Evolutionary conservation across 2,888 invertebrate species (phyloP).

Genomic region (Mantis religiosa): DNA sequence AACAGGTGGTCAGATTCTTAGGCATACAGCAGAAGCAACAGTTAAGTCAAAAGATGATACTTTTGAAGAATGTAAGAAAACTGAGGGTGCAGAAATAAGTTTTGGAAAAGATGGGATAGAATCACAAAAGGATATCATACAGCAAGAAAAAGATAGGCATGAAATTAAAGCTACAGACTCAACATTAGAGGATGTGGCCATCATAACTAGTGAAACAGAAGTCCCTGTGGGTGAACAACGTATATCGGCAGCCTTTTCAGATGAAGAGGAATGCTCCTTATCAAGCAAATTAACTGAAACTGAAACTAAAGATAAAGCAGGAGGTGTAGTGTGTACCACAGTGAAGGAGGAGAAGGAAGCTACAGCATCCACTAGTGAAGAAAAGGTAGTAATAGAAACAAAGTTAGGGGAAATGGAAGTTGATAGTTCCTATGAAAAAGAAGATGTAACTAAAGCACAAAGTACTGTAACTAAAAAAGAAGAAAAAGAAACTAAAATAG

Average conservation of each 20-base stretch:
- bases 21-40: slow-evolving; percentile 22
- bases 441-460: slow-evolving; percentile 38
- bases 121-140: not conserved
- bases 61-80: slow-evolving; percentile 6
- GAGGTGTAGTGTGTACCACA: not conserved
- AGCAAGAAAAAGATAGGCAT: slow-evolving; percentile 5
- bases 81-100: slow-evolving; percentile 21
- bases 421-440: slow-evolving; percentile 31
- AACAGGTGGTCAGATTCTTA: slow-evolving; percentile 6
- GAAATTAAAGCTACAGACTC: slow-evolving; percentile 21
- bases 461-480: slow-evolving; percentile 38
- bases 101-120: slow-evolving; percentile 19
- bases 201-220: slow-evolving; percentile 11
- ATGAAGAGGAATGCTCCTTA: slow-evolving; percentile 25
- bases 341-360: slow-evolving; percentile 22
- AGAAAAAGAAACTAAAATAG: slow-evolving; percentile 34
- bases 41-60: slow-evolving; percentile 12
- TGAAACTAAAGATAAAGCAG: slow-evolving; percentile 22
- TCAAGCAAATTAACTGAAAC: slow-evolving; percentile 25
- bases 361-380: slow-evolving; percentile 31
- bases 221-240: slow-evolving; percentile 21
- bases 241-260: slow-evolving; percentile 22
- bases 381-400: slow-evolving; percentile 37
- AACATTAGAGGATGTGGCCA: slow-evolving; percentile 24
- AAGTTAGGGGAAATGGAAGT: slow-evolving; percentile 39